Evolutionary conservation across 2,888 invertebrate genomes (phyloP).

Genomic region (Ormyrus rosae): DNA sequence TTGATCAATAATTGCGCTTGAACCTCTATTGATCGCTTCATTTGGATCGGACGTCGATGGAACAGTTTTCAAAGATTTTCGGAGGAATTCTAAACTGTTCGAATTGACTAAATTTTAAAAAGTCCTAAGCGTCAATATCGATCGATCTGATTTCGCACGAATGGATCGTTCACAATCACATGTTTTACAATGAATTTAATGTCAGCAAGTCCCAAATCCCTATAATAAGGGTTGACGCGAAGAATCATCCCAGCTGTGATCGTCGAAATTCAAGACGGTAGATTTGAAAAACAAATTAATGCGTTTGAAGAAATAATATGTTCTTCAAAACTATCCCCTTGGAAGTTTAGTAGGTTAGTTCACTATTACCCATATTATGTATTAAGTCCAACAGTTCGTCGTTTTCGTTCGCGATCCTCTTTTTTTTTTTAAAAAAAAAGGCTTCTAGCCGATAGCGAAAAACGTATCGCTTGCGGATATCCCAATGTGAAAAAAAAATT

Average conservation of each 20-base stretch:
- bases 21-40: background rate
- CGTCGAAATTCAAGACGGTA: conserved; percentile 36
- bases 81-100: background rate
- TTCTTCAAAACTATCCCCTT: conserved; percentile 11
- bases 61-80: background rate
- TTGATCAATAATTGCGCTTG: conserved; percentile 26
- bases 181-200: conserved; percentile 39
- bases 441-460: conserved; percentile 23
- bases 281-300: conserved; percentile 17
- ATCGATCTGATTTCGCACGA: background rate
- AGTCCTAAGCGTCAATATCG: background rate
- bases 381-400: conserved; percentile 16
- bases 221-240: conserved; percentile 24
- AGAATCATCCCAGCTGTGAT: conserved; percentile 54
- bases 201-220: conserved; percentile 35
- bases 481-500: background rate
- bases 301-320: background rate
- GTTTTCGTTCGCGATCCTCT: conserved; percentile 18
- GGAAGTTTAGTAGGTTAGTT: conserved; percentile 36
- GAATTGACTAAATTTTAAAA: too few species aligned
- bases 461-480: conserved; percentile 17
- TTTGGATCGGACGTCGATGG: too few species aligned
- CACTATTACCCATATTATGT: conserved; percentile 32
- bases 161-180: conserved; percentile 26
- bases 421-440: conserved; percentile 10